A percentile compares a stretch with the other conserved stretches of the same genome.
Conservation (phyloP, 2,888 invertebrate genomes). For the Achlya flavicornis region DNA sequence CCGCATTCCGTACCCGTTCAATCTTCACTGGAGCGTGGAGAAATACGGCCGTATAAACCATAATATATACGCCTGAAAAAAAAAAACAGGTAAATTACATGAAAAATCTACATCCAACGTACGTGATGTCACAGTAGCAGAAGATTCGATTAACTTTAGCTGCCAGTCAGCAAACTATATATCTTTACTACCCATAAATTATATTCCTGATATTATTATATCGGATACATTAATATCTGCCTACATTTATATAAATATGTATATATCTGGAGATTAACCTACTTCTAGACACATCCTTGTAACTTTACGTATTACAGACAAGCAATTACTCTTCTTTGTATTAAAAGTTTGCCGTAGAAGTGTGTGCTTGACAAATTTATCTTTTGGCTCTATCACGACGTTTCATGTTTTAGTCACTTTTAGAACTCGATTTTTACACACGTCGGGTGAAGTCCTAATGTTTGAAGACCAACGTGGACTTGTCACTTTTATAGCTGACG, state of each 20-base stretch:
- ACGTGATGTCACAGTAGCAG: slow-evolving; percentile 70
- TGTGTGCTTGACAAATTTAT: slow-evolving; percentile 18
- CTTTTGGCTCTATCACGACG: slow-evolving; percentile 18
- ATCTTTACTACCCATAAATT: slow-evolving; percentile 59
- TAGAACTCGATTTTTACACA: slow-evolving; percentile 18
- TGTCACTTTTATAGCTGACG: slow-evolving; percentile 60
- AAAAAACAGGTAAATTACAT: slow-evolving; percentile 69
- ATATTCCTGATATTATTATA: slow-evolving; percentile 55
- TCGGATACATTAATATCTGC: slow-evolving; percentile 48
- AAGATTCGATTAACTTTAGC: slow-evolving; percentile 73
- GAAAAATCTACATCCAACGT: slow-evolving; percentile 52
- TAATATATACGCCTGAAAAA: slow-evolving; percentile 52
- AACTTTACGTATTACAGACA: slow-evolving; percentile 11
- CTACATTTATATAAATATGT: slow-evolving; percentile 26
- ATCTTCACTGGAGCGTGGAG: slow-evolving; percentile 65
- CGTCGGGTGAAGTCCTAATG: slow-evolving; percentile 18
- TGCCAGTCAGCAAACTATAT: slow-evolving; percentile 66
- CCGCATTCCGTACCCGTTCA: slow-evolving; percentile 63
- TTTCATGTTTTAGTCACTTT: slow-evolving; percentile 36
- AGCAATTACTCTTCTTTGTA: slow-evolving; percentile 15
- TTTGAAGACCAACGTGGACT: slow-evolving; percentile 46
- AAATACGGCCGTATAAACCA: slow-evolving; percentile 68
- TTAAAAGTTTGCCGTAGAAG: slow-evolving; percentile 18
- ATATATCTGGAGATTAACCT: slow-evolving; percentile 20
- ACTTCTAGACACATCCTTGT: slow-evolving; percentile 10